Percentiles rank a stretch among this genome's conserved stretches.
phyloP scores from a whole-genome alignment of 2,113 vertebrate genomes.

The Microtus oregoni region DNA sequence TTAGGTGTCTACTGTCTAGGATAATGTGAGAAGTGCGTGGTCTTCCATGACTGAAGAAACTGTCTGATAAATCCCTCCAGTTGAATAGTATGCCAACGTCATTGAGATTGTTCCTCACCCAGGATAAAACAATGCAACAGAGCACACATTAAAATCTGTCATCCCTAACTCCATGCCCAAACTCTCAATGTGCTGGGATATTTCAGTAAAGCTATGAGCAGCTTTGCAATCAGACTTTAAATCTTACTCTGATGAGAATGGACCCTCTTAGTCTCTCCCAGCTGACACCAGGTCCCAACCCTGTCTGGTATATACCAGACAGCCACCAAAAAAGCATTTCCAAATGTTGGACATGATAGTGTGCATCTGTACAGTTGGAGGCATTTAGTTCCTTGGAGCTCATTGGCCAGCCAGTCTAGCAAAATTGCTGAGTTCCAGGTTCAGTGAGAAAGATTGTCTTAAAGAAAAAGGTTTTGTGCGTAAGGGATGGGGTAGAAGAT shows the following conservation, averaged over 20 bases:
- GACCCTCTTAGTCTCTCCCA: neutral
- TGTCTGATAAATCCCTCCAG: neutral
- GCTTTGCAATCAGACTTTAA: constrained; percentile 14
- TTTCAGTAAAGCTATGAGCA: neutral
- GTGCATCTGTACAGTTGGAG: neutral
- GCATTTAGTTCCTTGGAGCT: neutral
- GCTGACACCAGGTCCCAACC: neutral
- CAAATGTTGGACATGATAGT: neutral
- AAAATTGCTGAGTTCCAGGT: neutral
- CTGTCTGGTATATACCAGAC: too few relatives aligned
- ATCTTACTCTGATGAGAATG: neutral
- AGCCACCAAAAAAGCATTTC: constrained; percentile 6
- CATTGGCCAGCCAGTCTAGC: neutral
- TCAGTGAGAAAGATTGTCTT: neutral
- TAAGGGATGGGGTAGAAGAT: too few relatives aligned
- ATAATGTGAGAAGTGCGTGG: neutral
- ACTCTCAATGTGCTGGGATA: neutral
- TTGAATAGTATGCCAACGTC: neutral
- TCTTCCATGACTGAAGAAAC: neutral
- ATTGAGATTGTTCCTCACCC: neutral
- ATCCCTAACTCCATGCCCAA: neutral
- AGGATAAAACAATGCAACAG: neutral
- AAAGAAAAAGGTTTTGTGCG: neutral
- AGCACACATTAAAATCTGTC: neutral
- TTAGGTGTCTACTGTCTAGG: neutral